These are phyloP conservation scores for Ailuropoda melanoleuca DNA, from an alignment of 2,113 vertebrate genomes.

Conservation along the genomic window DNA sequence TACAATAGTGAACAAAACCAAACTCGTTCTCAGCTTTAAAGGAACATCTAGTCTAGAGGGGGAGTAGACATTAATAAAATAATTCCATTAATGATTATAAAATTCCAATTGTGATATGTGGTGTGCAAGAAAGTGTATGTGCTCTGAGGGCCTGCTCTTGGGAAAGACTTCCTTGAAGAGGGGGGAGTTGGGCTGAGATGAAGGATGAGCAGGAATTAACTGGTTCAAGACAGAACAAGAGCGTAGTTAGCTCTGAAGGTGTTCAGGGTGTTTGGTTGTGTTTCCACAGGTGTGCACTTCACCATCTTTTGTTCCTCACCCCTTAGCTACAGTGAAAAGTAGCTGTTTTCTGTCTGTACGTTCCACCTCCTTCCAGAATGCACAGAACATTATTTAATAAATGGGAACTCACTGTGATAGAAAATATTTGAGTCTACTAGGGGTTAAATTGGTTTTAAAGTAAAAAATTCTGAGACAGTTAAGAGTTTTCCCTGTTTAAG, in stretches of 20 bases:
- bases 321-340: no score
- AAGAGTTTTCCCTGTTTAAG: background rate
- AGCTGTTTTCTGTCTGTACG: background rate
- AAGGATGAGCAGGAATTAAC: background rate
- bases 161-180: no score
- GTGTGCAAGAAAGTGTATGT: background rate
- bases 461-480: background rate
- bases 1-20: background rate
- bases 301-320: background rate
- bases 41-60: background rate
- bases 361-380: background rate
- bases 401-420: background rate
- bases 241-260: fast-evolving
- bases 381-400: background rate
- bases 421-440: background rate
- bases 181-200: no score
- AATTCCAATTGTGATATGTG: background rate
- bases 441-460: background rate
- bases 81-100: background rate
- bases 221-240: background rate
- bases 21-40: background rate
- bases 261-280: background rate
- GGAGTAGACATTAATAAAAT: background rate
- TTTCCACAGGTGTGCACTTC: background rate
- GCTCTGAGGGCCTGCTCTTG: background rate